A percentile compares a stretch with the other conserved stretches of the same genome.
Evolutionary conservation across 2,888 invertebrate species (phyloP).

Genomic region (Drosophila lacicola): DNA sequence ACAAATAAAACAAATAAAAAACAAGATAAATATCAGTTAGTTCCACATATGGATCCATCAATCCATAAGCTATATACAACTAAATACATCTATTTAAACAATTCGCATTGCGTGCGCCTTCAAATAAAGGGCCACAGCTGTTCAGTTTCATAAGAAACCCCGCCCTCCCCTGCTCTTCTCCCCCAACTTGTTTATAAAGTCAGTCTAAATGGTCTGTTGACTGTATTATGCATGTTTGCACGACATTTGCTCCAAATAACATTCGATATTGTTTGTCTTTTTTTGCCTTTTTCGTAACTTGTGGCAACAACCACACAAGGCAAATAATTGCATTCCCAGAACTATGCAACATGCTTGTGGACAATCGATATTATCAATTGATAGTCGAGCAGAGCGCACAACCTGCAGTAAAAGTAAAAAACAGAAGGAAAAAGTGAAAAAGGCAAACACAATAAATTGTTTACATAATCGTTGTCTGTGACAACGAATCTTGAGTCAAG

Average conservation of each 20-base stretch:
- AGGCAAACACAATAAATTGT: conserved; percentile 32
- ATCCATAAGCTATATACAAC: not conserved
- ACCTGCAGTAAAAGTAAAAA: conserved; percentile 13
- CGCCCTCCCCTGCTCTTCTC: too few relatives aligned
- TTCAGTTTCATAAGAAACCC: conserved; percentile 32
- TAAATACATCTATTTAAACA: not conserved
- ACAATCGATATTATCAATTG: conserved; percentile 56
- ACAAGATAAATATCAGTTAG: conserved; percentile 25
- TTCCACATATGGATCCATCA: conserved; percentile 20
- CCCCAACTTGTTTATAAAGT: not conserved
- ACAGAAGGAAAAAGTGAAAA: conserved; percentile 2
- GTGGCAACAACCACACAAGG: conserved; percentile 34
- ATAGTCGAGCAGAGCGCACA: conserved; percentile 14
- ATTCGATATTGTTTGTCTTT: conserved; percentile 23
- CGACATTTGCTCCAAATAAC: conserved; percentile 42
- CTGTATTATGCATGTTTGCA: conserved; percentile 31
- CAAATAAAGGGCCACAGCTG: conserved; percentile 17
- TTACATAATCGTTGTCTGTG: conserved; percentile 30
- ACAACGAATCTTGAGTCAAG: not conserved
- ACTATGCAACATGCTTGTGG: conserved; percentile 20
- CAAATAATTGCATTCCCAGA: conserved; percentile 20
- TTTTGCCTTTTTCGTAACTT: conserved; percentile 27
- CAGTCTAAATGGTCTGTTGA: conserved; percentile 10
- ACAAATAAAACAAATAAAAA: conserved; percentile 12
- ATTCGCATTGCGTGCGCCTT: conserved; percentile 31